A percentile compares a stretch with the other conserved stretches of the same genome.
Evolutionary conservation across 2,888 invertebrate genomes (phyloP).

Genomic region (Halocaridina rubra): DNA sequence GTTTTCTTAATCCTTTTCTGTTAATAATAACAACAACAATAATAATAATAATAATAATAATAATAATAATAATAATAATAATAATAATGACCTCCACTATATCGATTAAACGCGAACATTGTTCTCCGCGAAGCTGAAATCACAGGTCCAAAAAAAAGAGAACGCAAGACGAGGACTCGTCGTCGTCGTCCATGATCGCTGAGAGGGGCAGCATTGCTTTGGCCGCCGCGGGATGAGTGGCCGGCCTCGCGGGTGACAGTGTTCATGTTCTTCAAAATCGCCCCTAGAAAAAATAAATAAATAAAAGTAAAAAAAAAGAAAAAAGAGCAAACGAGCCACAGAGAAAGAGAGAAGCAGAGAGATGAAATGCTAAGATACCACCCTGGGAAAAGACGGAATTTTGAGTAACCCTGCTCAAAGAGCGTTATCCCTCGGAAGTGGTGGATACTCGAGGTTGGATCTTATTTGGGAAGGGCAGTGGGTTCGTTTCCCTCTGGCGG

Average conservation of each 20-base stretch:
- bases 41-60: too few relatives aligned
- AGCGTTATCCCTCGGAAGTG: neutral
- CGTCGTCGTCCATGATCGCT: neutral
- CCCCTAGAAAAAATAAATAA: neutral
- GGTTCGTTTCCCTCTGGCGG: neutral
- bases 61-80: too few relatives aligned
- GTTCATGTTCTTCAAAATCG: slow-evolving; percentile 37
- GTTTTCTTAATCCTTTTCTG: too few relatives aligned
- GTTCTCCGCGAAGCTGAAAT: too few relatives aligned
- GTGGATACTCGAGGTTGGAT: neutral
- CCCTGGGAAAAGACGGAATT: slow-evolving; percentile 12
- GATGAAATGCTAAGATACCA: slow-evolving; percentile 24
- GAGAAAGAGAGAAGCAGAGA: neutral
- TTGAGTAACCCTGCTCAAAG: neutral
- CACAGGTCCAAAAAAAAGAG: too few relatives aligned
- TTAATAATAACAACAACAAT: too few relatives aligned
- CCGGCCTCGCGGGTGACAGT: slow-evolving; percentile 38
- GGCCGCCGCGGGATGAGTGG: neutral
- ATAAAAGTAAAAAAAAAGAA: neutral
- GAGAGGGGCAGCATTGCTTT: too few relatives aligned
- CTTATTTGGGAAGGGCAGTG: neutral
- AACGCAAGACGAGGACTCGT: neutral
- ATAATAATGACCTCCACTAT: too few relatives aligned
- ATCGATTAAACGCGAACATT: too few relatives aligned
- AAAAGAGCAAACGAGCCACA: too few relatives aligned